Conservation (phyloP, 2,797 vertebrate genomes). For the Gadopsis bispinosus region DNA sequence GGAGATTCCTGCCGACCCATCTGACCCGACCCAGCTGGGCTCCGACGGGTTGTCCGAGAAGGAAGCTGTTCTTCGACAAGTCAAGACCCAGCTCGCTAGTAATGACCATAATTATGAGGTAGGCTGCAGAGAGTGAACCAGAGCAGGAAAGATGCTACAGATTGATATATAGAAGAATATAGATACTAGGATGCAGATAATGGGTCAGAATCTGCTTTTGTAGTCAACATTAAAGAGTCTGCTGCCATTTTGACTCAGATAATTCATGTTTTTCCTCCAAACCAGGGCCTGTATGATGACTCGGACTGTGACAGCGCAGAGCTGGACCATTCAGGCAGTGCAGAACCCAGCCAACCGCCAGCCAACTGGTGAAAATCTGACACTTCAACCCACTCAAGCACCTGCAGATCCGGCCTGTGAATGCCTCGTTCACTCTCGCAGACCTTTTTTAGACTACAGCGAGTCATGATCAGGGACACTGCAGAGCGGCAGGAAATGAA, state of each 20-base stretch:
- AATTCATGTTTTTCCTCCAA: constrained; percentile 28
- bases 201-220: not conserved
- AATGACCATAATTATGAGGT: constrained; percentile 87
- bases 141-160: not conserved
- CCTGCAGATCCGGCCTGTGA: constrained; percentile 32
- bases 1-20: constrained; percentile 91
- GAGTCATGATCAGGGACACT: constrained; percentile 30
- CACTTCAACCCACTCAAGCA: constrained; percentile 37
- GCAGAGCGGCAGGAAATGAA: constrained; percentile 27
- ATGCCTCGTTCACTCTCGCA: constrained; percentile 21
- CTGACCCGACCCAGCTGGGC: constrained; percentile 80
- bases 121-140: constrained; percentile 10
- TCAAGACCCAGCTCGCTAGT: constrained; percentile 86
- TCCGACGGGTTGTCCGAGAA: constrained; percentile 88
- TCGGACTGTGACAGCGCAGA: constrained; percentile 93
- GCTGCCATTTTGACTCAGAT: constrained; percentile 1
- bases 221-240: constrained; percentile 1
- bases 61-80: constrained; percentile 85
- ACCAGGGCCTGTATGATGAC: constrained; percentile 86
- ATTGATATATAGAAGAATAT: no score
- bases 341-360: constrained; percentile 85
- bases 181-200: not conserved
- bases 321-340: constrained; percentile 89
- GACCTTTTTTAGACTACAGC: not conserved
- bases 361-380: constrained; percentile 86